phyloP scores from a whole-genome alignment of 2,113 vertebrate species.

The Agapornis roseicollis region DNA sequence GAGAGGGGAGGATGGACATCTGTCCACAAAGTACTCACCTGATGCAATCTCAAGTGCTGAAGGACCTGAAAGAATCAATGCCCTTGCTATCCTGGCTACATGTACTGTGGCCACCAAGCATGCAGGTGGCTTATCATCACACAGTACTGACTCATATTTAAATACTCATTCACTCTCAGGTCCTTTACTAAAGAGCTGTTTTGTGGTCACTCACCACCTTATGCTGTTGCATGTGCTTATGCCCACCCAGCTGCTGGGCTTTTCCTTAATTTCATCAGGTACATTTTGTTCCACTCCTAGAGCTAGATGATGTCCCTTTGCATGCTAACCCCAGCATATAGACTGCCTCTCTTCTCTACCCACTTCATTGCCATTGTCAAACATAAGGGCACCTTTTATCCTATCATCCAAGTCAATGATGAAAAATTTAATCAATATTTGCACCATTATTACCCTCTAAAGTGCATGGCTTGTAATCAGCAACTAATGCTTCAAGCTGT shows the following conservation, averaged over 20 bases:
- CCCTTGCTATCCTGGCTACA: not conserved
- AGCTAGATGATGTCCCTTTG: not conserved
- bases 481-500: not conserved
- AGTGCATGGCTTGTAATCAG: not conserved
- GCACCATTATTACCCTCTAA: not conserved
- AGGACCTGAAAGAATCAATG: not conserved
- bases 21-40: not conserved
- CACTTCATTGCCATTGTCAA: not conserved
- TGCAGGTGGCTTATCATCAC: not conserved
- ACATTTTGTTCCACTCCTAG: not conserved
- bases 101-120: not conserved
- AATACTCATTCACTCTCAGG: not conserved
- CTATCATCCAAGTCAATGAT: not conserved
- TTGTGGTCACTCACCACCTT: not conserved
- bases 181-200: not conserved
- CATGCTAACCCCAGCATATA: fast-evolving
- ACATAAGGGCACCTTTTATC: not conserved
- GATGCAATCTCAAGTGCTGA: not conserved
- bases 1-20: not conserved
- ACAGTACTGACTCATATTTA: not conserved
- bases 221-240: not conserved
- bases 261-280: not conserved
- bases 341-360: not conserved
- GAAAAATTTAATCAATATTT: not conserved
- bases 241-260: not conserved